phyloP scores from a whole-genome alignment of 2,113 vertebrate genomes.

The Myrmecophaga tridactyla region DNA sequence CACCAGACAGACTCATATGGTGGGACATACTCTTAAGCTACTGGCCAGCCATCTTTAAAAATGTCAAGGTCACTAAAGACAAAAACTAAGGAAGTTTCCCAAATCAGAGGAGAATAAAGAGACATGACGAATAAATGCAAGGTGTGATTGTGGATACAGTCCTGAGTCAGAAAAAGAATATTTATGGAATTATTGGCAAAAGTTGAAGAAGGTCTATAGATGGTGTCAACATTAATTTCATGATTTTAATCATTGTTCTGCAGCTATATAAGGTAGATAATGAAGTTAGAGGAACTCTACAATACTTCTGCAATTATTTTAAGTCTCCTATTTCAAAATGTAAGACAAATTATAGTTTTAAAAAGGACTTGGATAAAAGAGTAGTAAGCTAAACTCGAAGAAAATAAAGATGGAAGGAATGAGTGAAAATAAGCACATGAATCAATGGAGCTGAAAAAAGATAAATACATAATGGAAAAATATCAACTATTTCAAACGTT shows the following conservation, averaged over 20 bases:
- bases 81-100: not conserved
- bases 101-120: not conserved
- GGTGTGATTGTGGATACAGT: not conserved
- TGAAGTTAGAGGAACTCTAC: not conserved
- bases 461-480: not conserved
- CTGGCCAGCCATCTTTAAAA: not conserved
- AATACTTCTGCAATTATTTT: not conserved
- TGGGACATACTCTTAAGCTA: not conserved
- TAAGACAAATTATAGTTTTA: not conserved
- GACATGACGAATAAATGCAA: not conserved
- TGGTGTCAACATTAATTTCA: not conserved
- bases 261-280: no score
- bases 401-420: not conserved
- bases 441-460: not conserved
- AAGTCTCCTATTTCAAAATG: slow-evolving; percentile 29
- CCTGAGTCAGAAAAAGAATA: not conserved
- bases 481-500: not conserved
- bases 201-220: not conserved
- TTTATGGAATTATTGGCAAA: not conserved
- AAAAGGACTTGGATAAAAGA: not conserved
- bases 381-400: not conserved
- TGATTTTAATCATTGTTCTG: not conserved
- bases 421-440: not conserved
- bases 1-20: not conserved
- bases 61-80: not conserved